These are phyloP conservation scores for Harpegnathos saltator DNA, from an alignment of 1,140 invertebrate genomes.

Conservation along the genomic window DNA sequence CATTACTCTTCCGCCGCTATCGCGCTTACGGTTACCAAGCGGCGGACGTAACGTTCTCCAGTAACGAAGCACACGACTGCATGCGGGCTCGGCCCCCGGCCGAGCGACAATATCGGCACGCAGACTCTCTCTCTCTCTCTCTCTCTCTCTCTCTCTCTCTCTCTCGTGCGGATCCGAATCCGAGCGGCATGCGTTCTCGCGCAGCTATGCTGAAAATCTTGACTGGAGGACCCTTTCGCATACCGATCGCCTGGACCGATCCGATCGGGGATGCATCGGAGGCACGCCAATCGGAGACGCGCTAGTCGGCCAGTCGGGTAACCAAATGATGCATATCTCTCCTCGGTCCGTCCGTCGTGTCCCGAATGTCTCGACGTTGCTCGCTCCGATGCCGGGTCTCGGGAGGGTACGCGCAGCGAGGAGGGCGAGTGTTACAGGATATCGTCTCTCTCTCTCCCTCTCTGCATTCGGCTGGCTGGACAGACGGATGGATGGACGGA, in stretches of 20 bases:
- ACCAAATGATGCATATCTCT: constrained; percentile 83
- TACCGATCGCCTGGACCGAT: constrained; percentile 71
- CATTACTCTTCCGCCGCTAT: constrained; percentile 46
- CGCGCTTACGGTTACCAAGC: constrained; percentile 33
- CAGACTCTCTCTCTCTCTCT: too few species aligned
- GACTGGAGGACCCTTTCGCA: constrained; percentile 75
- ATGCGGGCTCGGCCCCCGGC: constrained; percentile 26
- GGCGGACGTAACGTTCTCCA: constrained; percentile 41
- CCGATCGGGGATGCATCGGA: constrained; percentile 72
- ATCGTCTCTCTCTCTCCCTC: constrained; percentile 4
- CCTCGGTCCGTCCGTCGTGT: constrained; percentile 82
- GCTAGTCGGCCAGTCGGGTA: constrained; percentile 72
- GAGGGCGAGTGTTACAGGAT: constrained; percentile 62
- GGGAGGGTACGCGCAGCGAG: constrained; percentile 50
- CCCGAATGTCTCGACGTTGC: constrained; percentile 81
- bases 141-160: too few species aligned
- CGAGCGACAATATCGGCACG: constrained; percentile 48
- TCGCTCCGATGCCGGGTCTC: constrained; percentile 56
- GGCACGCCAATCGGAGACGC: constrained; percentile 68
- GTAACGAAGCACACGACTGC: constrained; percentile 48
- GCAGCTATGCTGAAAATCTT: constrained; percentile 75
- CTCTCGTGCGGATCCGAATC: constrained; percentile 54
- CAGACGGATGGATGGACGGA: constrained; percentile 13
- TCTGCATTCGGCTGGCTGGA: too few species aligned
- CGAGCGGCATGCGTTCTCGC: neutral